Percentiles rank a stretch among this genome's conserved stretches.
Evolutionary conservation across 2,113 vertebrate genomes (phyloP).

Genomic region (Corynorhinus townsendii): DNA sequence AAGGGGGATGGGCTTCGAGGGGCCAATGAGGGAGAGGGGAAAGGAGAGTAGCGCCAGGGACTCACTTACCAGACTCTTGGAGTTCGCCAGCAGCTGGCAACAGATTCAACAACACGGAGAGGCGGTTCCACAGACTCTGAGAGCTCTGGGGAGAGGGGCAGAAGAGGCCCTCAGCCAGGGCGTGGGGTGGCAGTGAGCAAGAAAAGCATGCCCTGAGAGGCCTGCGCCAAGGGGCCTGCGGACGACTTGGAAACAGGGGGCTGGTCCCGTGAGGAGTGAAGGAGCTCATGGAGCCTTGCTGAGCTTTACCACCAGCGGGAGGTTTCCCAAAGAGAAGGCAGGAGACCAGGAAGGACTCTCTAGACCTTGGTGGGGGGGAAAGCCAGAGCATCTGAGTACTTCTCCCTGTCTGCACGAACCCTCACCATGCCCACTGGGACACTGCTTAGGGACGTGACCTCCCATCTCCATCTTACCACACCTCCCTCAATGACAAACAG

Average conservation of each 20-base stretch:
- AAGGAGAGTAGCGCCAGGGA: not conserved
- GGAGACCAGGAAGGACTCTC: not conserved
- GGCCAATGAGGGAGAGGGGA: not conserved
- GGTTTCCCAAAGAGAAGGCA: not conserved
- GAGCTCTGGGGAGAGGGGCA: conserved; percentile 86
- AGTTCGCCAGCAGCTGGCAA: conserved; percentile 92
- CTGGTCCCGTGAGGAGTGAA: not conserved
- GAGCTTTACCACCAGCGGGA: not conserved
- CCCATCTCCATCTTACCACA: not conserved
- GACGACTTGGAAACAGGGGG: not conserved
- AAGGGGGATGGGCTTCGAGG: not conserved
- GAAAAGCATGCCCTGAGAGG: not conserved
- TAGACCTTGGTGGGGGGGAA: not conserved
- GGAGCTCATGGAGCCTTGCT: not conserved
- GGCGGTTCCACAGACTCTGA: conserved; percentile 97
- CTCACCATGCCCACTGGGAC: not conserved
- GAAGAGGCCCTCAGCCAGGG: not conserved
- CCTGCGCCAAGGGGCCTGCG: not conserved
- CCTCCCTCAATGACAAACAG: not conserved
- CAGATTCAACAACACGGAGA: conserved; percentile 96
- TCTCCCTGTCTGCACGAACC: not conserved
- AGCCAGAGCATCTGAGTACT: not conserved
- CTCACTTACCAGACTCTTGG: conserved; percentile 88
- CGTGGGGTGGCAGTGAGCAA: not conserved
- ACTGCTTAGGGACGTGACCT: not conserved